Evolutionary conservation across 2,888 invertebrate species (phyloP), one percentile per base, ranked within the genome.

Genomic region (Tiliacea citrago): DNA sequence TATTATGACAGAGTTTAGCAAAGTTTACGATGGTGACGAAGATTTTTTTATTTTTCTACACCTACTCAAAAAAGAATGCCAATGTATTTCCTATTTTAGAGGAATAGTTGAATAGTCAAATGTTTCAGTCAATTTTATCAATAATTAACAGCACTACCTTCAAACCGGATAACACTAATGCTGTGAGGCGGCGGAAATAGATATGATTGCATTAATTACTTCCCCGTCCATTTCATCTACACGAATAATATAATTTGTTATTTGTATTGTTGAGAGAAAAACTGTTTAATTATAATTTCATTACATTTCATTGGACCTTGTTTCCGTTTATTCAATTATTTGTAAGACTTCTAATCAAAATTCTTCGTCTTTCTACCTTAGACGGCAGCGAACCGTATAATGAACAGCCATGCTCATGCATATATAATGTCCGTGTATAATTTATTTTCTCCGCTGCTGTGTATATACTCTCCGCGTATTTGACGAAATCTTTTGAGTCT

Each of bases 341-440:
- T 68, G 69, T 39, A 79, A 79, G 79, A 47, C 49, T 70, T 51
- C 68, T 81, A 65, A 83, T 73, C 73, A 74, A 55, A 73, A 55
- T 58, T 79, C 66, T 47, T 45, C 65, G 73, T 45, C 68, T 67
- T 57, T 68, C 49, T 61, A 73, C 72, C 76, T 75, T 21, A 39
- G 29, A 9, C 69, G 58, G 58, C 55, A 79, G 42, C 49, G 62
- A 51, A 18, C 57, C 65, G 71, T 66, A 39, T 58, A 74, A 71
- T 68, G 68, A 74, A 74, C 66, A 61, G 35, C 61, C 49, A 72
- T 58, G 53, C 53, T 72, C 68, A 80, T 72, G 75, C 84, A 84
- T 82, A 75, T 68, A 72, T 82, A 72, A 84, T 84, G 61, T 67
- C 29, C 9, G 53, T 71, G 74, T 70, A 81, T 83, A 83, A 81